A percentile compares a stretch with the other conserved stretches of the same genome.
Conservation (phyloP, 1,140 invertebrate genomes). For the Bursaphelenchus mucronatus region DNA sequence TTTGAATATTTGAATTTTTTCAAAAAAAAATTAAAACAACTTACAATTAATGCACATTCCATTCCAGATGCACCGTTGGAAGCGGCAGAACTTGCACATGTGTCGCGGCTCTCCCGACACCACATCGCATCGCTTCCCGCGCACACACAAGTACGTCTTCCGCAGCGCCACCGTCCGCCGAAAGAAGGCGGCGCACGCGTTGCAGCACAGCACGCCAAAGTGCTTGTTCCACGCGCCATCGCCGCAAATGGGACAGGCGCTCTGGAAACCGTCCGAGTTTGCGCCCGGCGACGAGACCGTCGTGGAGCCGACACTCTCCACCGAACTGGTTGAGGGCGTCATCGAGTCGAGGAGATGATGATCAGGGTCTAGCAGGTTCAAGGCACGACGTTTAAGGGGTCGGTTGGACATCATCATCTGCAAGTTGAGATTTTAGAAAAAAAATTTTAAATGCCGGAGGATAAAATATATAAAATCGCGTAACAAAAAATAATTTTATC, state of each 20-base stretch:
- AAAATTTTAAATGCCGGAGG: too few species aligned
- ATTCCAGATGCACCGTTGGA: conserved; percentile 8
- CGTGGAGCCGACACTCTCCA: too few species aligned
- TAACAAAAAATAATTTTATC: too few species aligned
- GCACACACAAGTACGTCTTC: conserved; percentile 13
- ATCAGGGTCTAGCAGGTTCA: too few species aligned
- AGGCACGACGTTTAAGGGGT: too few species aligned
- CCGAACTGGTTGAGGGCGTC: too few species aligned
- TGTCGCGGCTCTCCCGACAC: neutral
- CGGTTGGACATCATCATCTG: too few species aligned
- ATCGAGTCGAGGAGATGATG: too few species aligned
- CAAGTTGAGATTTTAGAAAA: too few species aligned
- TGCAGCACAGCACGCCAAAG: conserved; percentile 4
- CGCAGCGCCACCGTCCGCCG: neutral
- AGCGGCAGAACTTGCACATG: conserved; percentile 17
- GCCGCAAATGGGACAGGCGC: conserved; percentile 10
- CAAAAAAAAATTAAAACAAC: neutral
- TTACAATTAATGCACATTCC: conserved; percentile 12
- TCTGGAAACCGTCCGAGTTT: too few species aligned
- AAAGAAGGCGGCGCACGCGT: conserved; percentile 12
- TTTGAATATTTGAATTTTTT: neutral
- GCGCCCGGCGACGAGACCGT: too few species aligned
- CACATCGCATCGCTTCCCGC: conserved; percentile 13
- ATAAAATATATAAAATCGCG: too few species aligned
- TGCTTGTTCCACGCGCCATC: conserved; percentile 15